phyloP scores from a whole-genome alignment of 2,113 vertebrate species.

The Calidris pugnax region DNA sequence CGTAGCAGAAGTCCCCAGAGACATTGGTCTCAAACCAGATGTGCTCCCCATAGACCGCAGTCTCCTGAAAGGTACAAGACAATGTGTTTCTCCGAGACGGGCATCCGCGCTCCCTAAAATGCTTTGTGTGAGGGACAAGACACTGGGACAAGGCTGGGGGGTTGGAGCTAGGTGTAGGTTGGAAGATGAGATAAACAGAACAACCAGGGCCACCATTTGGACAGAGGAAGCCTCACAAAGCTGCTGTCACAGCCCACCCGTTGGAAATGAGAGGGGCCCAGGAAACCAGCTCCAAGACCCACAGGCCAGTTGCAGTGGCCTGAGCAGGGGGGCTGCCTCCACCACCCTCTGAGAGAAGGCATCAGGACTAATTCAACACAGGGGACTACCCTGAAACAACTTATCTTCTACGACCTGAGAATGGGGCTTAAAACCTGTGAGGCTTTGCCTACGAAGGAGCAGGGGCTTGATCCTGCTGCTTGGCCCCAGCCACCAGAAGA shows the following conservation, averaged over 20 bases:
- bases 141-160: neutral
- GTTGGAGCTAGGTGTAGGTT: neutral
- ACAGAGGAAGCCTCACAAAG: neutral
- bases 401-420: neutral
- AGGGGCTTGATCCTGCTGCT: neutral
- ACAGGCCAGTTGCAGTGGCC: neutral
- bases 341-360: neutral
- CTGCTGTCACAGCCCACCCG: neutral
- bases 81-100: neutral
- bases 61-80: slow-evolving; percentile 78
- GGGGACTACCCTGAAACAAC: neutral
- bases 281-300: neutral
- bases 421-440: neutral
- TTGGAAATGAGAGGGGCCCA: neutral
- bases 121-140: neutral
- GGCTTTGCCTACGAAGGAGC: neutral
- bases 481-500: neutral
- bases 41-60: slow-evolving; percentile 89
- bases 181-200: neutral
- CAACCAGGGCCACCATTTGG: neutral
- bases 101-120: neutral
- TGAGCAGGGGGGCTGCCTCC: neutral
- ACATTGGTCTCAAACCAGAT: slow-evolving; percentile 95
- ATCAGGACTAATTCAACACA: neutral
- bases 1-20: slow-evolving; percentile 95